Evolutionary conservation across 1,140 invertebrate genomes (phyloP).

Genomic region (Asbolus verrucosus): DNA sequence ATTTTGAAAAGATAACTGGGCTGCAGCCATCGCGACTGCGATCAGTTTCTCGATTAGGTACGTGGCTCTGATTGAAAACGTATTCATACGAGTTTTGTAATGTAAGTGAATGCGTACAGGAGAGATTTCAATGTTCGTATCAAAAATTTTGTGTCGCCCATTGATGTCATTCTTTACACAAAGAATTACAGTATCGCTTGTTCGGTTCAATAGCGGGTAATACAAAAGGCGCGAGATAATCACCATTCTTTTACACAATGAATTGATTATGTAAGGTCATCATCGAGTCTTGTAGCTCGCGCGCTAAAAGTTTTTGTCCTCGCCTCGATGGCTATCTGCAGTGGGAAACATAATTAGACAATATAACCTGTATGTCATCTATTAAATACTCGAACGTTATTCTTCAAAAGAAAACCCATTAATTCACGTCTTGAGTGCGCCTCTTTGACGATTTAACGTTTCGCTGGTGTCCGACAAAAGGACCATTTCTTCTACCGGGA

Average conservation of each 20-base stretch:
- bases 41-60: background rate
- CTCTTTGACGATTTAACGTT: background rate
- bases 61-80: no score
- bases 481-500: background rate
- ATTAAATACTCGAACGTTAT: conserved; percentile 11
- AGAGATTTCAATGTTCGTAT: conserved; percentile 16
- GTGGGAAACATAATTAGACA: conserved; percentile 43
- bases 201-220: conserved; percentile 42
- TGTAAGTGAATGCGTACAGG: background rate
- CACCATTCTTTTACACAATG: conserved; percentile 55
- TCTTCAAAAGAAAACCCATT: conserved; percentile 4
- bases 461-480: conserved; percentile 1
- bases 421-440: background rate
- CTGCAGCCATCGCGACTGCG: no score
- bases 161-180: conserved; percentile 40
- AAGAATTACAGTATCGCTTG: conserved; percentile 38
- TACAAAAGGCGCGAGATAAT: conserved; percentile 49
- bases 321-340: conserved; percentile 43
- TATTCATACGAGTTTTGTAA: conserved; percentile 2
- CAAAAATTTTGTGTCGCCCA: conserved; percentile 31
- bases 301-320: conserved; percentile 42
- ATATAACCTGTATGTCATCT: conserved; percentile 40
- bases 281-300: conserved; percentile 14
- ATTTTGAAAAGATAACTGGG: no score
- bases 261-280: conserved; percentile 54